Evolutionary conservation across 2,797 vertebrate genomes (phyloP), one percentile per base, ranked within the genome.

Genomic region (Gobionotothen gibberifrons): DNA sequence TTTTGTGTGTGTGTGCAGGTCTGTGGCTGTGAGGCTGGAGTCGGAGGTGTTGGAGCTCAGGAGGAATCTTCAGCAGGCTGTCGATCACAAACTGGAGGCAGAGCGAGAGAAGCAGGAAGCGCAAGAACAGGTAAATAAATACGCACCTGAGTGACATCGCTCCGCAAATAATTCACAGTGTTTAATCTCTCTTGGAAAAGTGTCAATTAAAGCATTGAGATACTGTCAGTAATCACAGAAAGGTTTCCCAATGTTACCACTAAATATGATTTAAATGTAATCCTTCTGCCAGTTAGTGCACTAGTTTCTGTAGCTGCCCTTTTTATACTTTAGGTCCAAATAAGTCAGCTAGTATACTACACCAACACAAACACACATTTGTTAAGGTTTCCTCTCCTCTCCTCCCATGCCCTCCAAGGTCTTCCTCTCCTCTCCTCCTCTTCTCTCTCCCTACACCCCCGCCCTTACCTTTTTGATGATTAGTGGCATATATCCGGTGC

Each of bases 401-500:
- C 21, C 42, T 66, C 53, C 52, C 26, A 19, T 72, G 53, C 52
- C 73, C 77, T 85, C 64, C 58, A 77, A 79, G 59, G 76, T 80
- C 82, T 84, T 54, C 57, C 58, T 71, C 65, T 40, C 64, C 72
- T 80, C 16, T 8, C 54, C 59, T 53, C 39, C 64, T 21, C 42
- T 48, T 60, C 68, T 76, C 70, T 52, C 40, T 54, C 52, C 7
- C 60, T 40, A 9, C 61, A 39, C 14, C 21, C 43, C 66, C 36
- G 39, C n/a, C 70, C 63, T 66, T 74, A 72, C 83, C 83, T 90
- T 91, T 89, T 78, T 84, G 82, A 88, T 94, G 93, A 94, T 94
- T 94, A 94, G 91, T 91, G 83, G 86, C 84, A 92, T 93, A 93
- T 93, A 93, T 93, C 90, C 89, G 87, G 79, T 71, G 87, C 85